phyloP scores from a whole-genome alignment of 2,888 invertebrate genomes.

The Eurytoma californica region DNA sequence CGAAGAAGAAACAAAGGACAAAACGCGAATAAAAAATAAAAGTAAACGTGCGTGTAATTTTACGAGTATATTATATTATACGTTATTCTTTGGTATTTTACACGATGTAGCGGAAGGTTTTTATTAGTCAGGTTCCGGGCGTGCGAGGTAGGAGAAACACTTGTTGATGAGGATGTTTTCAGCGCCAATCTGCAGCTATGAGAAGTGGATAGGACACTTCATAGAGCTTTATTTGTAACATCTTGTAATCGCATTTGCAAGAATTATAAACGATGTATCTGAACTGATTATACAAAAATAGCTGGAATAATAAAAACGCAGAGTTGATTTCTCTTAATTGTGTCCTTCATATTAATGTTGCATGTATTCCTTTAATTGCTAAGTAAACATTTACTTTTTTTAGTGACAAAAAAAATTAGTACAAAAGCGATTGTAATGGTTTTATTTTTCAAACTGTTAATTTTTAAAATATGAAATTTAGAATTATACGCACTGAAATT shows the following conservation, averaged over 20 bases:
- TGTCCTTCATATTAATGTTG: conserved; percentile 20
- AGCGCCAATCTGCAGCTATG: conserved; percentile 32
- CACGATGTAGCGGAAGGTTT: conserved; percentile 12
- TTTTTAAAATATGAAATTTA: no score
- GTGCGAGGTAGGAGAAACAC: conserved; percentile 11
- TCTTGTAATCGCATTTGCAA: conserved; percentile 51
- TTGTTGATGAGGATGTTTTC: conserved; percentile 27
- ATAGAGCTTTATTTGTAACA: conserved; percentile 53
- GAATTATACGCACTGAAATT: no score
- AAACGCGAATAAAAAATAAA: conserved; percentile 13
- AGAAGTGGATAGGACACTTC: conserved; percentile 22
- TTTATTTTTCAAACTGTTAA: no score
- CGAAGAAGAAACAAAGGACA: neutral
- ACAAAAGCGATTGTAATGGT: no score
- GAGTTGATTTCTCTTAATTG: conserved; percentile 50
- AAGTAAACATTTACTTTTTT: no score
- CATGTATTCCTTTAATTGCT: neutral
- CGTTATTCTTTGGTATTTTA: conserved; percentile 44
- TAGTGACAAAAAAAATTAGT: no score
- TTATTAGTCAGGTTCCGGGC: conserved; percentile 22
- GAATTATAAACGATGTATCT: conserved; percentile 52
- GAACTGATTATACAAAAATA: conserved; percentile 56
- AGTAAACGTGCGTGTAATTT: conserved; percentile 42
- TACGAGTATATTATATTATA: conserved; percentile 18
- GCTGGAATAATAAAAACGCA: conserved; percentile 54